Evolutionary conservation across 1,140 invertebrate species (phyloP), one percentile per base, ranked within the genome.

Genomic region (Aphelenchoides avenae): DNA sequence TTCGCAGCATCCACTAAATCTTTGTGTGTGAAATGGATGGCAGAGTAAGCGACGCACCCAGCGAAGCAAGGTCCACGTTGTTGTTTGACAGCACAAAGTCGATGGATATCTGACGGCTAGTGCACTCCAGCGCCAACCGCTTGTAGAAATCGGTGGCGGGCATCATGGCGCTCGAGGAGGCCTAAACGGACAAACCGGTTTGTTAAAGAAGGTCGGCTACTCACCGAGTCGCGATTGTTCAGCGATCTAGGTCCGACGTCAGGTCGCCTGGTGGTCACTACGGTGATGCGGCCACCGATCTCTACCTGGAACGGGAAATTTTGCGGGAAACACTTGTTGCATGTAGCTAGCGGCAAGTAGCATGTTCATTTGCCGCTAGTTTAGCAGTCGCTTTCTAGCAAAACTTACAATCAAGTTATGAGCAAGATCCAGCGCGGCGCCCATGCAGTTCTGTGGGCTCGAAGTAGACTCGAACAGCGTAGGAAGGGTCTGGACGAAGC

Each of bases 91-190:
- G 79, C 63, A 95, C 79, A 81, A 98, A 74, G 80, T 99, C 94
- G 18, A 97, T 87, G 27, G 90, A 88, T 44, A 98, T 86, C 79
- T 99, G 94, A 66, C 93, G 89, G 5, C 86, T 89, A 55, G 89
- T 94, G 77, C 91, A 97, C 75, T 98, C 92, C 5, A 99, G 78
- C 5, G 93, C 91, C 33, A 95, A 79, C 53, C 91, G 86, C 80
- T 98, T 98, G 78, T 98, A 99, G 80, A 96, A 99, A 80, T 99
- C 95, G 11, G 89, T 96, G 87, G 87, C 18, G 93, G 93, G n/a
- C n/a, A n/a, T n/a, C n/a, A n/a, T n/a, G n/a, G n/a, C n/a, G n/a
- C n/a, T n/a, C n/a, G n/a, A n/a, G n/a, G n/a, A n/a, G n/a, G n/a
- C n/a, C n/a, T n/a, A n/a, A n/a, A n/a, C n/a, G n/a, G n/a, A n/a